Evolutionary conservation across 2,888 invertebrate species (phyloP).

Genomic region (Sericinus montela): DNA sequence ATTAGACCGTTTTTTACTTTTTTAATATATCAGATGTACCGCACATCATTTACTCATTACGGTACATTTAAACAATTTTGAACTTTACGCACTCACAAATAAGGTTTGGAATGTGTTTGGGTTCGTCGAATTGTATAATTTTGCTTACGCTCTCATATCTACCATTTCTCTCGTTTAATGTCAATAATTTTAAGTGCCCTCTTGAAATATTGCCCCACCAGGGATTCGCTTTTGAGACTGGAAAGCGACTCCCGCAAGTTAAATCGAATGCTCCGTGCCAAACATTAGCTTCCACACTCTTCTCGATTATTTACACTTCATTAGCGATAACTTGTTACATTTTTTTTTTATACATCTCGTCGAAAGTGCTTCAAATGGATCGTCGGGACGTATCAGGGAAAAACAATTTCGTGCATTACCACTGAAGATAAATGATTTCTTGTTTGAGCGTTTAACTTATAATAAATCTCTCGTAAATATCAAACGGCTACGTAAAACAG

Average conservation of each 20-base stretch:
- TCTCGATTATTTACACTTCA: slow-evolving; percentile 52
- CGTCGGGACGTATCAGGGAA: slow-evolving; percentile 41
- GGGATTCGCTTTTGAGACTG: slow-evolving; percentile 34
- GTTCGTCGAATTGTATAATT: too few species aligned
- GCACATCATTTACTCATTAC: too few species aligned
- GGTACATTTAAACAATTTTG: too few species aligned
- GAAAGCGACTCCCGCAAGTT: slow-evolving; percentile 31
- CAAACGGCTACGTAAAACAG: slow-evolving; percentile 14
- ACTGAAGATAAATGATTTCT: slow-evolving; percentile 52
- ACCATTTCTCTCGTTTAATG: slow-evolving; percentile 30
- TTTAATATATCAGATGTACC: too few species aligned
- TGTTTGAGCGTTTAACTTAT: slow-evolving; percentile 46
- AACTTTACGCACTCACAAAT: too few species aligned
- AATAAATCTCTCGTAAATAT: slow-evolving; percentile 50
- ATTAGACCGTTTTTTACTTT: too few species aligned
- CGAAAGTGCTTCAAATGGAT: slow-evolving; percentile 51
- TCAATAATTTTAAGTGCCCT: slow-evolving; percentile 58
- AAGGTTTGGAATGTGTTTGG: too few species aligned
- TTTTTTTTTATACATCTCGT: slow-evolving; percentile 3
- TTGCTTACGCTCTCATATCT: too few species aligned
- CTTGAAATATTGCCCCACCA: slow-evolving; percentile 58
- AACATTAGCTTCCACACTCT: slow-evolving; percentile 39
- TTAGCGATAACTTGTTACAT: slow-evolving; percentile 43
- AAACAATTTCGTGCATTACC: slow-evolving; percentile 53
- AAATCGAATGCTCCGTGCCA: slow-evolving; percentile 34